Conservation (phyloP, 2,888 invertebrate genomes). For the Amphipoea lucens region DNA sequence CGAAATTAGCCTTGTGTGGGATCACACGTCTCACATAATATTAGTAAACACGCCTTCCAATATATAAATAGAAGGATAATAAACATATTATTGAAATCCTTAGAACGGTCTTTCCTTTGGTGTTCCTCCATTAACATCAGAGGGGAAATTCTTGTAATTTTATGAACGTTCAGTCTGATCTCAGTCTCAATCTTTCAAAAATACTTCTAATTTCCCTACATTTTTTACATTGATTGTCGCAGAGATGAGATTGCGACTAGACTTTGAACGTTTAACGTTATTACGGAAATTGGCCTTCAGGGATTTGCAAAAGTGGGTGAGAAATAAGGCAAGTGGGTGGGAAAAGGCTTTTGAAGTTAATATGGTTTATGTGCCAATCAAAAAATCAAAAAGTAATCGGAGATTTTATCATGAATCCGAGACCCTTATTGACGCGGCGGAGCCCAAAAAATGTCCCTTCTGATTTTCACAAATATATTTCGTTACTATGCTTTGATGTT, state of each 20-base stretch:
- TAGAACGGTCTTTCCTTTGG: background rate
- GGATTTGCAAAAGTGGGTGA: background rate
- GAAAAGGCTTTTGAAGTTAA: constrained; percentile 16
- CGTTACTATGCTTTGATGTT: constrained; percentile 29
- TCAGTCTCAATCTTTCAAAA: no score
- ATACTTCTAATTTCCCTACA: background rate
- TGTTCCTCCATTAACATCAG: no score
- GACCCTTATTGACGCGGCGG: background rate
- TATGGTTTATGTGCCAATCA: background rate
- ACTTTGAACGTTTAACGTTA: background rate
- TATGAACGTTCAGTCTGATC: no score
- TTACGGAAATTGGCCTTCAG: background rate
- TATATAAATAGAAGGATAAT: no score
- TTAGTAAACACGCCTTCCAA: background rate
- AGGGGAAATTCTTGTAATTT: background rate
- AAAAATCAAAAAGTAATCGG: background rate
- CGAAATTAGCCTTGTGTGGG: no score
- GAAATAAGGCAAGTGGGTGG: no score
- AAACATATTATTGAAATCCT: background rate
- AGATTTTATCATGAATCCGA: constrained; percentile 6
- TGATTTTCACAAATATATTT: constrained; percentile 39
- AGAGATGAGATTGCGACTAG: background rate
- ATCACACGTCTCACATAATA: no score
- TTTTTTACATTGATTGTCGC: background rate
- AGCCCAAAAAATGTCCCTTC: constrained; percentile 16